Evolutionary conservation across 64 coral and sea anemone genomes (phyloP).

Genomic region (Montipora foliosa): DNA sequence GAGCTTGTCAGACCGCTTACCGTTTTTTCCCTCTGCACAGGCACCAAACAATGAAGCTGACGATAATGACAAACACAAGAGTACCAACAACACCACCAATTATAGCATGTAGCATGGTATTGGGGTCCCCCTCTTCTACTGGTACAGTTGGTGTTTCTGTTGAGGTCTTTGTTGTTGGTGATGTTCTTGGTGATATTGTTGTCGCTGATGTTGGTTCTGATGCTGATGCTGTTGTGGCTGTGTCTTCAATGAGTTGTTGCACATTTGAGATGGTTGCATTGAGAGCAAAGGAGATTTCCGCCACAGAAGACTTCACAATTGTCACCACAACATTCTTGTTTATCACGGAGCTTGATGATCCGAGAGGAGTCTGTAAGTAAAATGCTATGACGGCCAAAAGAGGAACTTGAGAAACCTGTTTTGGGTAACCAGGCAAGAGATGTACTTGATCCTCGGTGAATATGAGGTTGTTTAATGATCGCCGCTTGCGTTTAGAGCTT

Average conservation of each 20-base stretch:
- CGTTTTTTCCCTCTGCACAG: too few species aligned
- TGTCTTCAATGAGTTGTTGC: background rate
- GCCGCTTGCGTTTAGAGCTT: background rate
- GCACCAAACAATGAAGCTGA: background rate
- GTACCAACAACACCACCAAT: background rate
- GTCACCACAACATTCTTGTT: background rate
- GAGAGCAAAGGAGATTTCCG: background rate
- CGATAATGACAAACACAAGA: background rate
- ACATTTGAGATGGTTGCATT: slow-evolving; percentile 28
- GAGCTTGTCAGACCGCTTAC: too few species aligned
- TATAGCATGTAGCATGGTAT: background rate
- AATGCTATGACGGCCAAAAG: slow-evolving; percentile 19
- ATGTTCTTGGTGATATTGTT: background rate
- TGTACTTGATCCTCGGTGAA: slow-evolving; percentile 29
- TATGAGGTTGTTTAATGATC: background rate
- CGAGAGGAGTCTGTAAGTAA: slow-evolving; percentile 9
- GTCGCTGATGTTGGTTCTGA: background rate
- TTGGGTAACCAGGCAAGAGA: slow-evolving; percentile 31
- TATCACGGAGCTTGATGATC: background rate
- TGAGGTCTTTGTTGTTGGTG: background rate
- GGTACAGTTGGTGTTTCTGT: too few species aligned
- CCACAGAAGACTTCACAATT: slow-evolving; percentile 4
- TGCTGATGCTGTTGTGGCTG: slow-evolving; percentile 20
- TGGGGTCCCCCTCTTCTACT: background rate
- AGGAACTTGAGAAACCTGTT: slow-evolving; percentile 18